These are phyloP conservation scores for Psilopsiagon aymara DNA, from an alignment of 2,113 vertebrate species.

Conservation along the genomic window DNA sequence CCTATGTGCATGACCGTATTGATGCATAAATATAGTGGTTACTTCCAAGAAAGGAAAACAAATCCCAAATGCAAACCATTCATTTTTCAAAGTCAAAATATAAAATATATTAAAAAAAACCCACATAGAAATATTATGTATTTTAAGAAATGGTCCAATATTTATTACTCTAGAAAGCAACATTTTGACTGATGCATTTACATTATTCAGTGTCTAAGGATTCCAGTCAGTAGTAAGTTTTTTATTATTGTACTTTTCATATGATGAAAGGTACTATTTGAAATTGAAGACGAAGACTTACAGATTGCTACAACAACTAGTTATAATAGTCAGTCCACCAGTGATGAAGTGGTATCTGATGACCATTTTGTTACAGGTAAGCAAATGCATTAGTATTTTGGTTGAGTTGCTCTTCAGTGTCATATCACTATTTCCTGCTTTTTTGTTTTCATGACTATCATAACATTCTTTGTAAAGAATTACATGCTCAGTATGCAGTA, in stretches of 20 bases:
- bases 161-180: not conserved
- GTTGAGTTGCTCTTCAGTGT: not conserved
- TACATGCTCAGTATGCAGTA: not conserved
- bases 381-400: not conserved
- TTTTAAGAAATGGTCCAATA: not conserved
- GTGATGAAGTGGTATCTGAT: not conserved
- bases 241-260: not conserved
- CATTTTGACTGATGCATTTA: not conserved
- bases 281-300: constrained; percentile 72
- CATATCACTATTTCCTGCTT: not conserved
- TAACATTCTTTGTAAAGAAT: not conserved
- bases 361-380: constrained; percentile 50
- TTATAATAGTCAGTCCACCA: not conserved
- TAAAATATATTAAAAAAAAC: not conserved
- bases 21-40: not conserved
- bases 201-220: not conserved
- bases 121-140: not conserved
- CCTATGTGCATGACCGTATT: not conserved
- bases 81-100: not conserved
- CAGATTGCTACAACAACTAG: not conserved
- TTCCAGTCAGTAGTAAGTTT: not conserved
- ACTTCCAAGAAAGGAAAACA: not conserved
- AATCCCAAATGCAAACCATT: not conserved
- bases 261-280: constrained; percentile 44
- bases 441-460: not conserved